A percentile compares a stretch with the other conserved stretches of the same genome.
These are phyloP conservation scores for Papilio elwesi DNA, from an alignment of 2,888 invertebrate species.

Conservation along the genomic window DNA sequence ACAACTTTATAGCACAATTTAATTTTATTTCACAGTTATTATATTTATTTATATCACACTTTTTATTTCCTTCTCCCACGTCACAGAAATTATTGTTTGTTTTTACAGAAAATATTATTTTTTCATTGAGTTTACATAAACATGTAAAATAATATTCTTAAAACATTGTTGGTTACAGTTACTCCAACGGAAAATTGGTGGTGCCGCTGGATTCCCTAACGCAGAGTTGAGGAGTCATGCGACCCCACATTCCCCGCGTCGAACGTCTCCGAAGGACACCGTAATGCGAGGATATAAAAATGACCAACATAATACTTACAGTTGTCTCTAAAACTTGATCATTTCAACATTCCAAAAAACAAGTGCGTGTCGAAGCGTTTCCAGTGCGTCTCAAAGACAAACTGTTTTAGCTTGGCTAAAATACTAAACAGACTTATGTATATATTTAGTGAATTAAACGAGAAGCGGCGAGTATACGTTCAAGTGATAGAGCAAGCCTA, in stretches of 20 bases:
- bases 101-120: background rate
- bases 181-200: constrained; percentile 85
- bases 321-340: constrained; percentile 36
- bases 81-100: background rate
- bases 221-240: constrained; percentile 77
- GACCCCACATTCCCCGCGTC: constrained; percentile 72
- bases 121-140: background rate
- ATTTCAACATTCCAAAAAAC: constrained; percentile 52
- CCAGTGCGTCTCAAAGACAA: constrained; percentile 74
- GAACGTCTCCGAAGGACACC: constrained; percentile 74
- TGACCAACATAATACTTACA: background rate
- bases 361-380: constrained; percentile 44
- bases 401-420: constrained; percentile 54
- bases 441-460: constrained; percentile 56
- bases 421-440: constrained; percentile 57
- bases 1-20: background rate
- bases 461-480: constrained; percentile 78
- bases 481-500: constrained; percentile 82
- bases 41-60: constrained; percentile 6
- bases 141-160: constrained; percentile 40
- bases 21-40: constrained; percentile 2
- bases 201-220: constrained; percentile 85
- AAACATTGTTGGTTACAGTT: constrained; percentile 74
- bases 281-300: constrained; percentile 50
- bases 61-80: background rate